Evolutionary conservation across 2,797 vertebrate species (phyloP), one percentile per base, ranked within the genome.

Genomic region (Babyrousa celebensis): DNA sequence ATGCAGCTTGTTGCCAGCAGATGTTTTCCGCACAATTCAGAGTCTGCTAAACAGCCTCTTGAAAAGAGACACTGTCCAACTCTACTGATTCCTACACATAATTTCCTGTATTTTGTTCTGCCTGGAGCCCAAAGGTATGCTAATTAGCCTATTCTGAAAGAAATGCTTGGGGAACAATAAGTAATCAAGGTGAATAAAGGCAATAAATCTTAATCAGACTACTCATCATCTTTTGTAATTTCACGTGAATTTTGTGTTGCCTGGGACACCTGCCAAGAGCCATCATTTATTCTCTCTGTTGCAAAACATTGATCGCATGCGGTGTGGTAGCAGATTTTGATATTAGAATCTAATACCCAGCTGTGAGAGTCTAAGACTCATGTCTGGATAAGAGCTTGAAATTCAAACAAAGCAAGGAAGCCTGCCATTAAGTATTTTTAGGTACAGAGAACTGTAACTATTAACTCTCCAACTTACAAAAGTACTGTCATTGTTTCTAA

Each of bases 171-270:
- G 96, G 97, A 98, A 98, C 96, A 98, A 98, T 98, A 98, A 98
- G 97, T 97, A 98, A 98, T 98, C 98, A 98, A 98, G 93, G 96
- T 98, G 97, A 98, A 98, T 98, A 98, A 98, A 98, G 96, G 96
- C 97, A 98, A 98, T 98, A 98, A 98, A 98, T 99, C 98, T 98
- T 98, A 98, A 98, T 98, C 97, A 97, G 96, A 97, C 97, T 85
- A 92, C 94, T 98, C 97, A 98, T 98, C 97, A 95, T 98, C 95
- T 96, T 98, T 98, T 90, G 71, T 98, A 98, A 98, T 99, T 98
- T 97, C 96, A 85, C 98, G 67, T 92, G 97, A 97, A 94, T 98
- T 96, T 97, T 97, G 85, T 95, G 54, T 85, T 94, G 93, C 65
- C 86, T 97, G 97, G 98, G 98, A 98, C 96, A 98, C 95, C 97